Base-by-base conservation (phyloP, 2,888 invertebrate species). In the Metacarcinus magister region DNA sequence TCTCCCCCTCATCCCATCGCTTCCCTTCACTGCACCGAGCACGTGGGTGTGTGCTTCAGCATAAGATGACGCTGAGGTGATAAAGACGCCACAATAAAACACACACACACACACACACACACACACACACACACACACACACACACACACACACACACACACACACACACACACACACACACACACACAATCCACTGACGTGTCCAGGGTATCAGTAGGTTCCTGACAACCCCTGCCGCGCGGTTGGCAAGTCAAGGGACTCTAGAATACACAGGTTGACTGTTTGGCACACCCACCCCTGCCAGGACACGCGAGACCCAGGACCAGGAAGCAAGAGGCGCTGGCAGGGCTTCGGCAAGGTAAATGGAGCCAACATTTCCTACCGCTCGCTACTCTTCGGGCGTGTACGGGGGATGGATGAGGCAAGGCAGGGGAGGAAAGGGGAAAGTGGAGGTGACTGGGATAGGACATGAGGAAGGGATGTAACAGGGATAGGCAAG, bases 221-320 rank as follows among this genome's bases (percentile, higher is more conserved):
- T 32, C 82, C 32, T 32, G 4, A 67, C 67, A 82, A 82, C 32
- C 13, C 82, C 82, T 82, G 82, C 8, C 82, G 82, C 32, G 82
- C 32, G 82, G 82, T 32, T 82, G 82, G 82, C 32, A 82, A 28
- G 32, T n/a, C 28, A 82, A 82, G 82, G 32, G 82, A 28, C 67
- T 67, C 48, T 48, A n/a, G n/a, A n/a, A n/a, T 54, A 82, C 82
- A 82, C 28, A 32, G 82, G 32, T 8, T 82, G 5, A 82, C 82
- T 82, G 28, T 8, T 82, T 82, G 82, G 82, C 82, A 82, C 82
- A 32, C 32, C 82, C 82, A 5, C 82, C 67, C 82, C 82, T 82
- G 82, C 82, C 82, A 82, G 82, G 82, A 82, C 82, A 82, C 82
- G 28, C 82, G 82, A 82, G 82, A 82, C 32, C 32, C 82, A 13